Base-by-base conservation (phyloP, 2,888 invertebrate species). In the Eurois occulta region DNA sequence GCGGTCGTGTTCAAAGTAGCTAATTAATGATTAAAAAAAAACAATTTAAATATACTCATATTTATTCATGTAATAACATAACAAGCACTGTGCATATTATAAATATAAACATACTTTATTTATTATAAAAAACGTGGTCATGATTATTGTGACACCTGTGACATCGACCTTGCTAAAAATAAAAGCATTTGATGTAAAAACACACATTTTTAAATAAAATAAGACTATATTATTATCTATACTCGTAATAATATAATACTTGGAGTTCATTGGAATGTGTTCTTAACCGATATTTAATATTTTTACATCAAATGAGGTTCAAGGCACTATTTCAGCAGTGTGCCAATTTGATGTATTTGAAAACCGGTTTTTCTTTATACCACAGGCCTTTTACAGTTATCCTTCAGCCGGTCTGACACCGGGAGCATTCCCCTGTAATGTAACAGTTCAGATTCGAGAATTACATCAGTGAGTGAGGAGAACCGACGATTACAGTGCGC, bases 41-140 rank as follows among this genome's bases (percentile, higher is more conserved):
- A 71, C 6, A 35, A 76, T 28, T 55, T 18, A n/a, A 64, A 80
- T 75, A 78, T 78, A 84, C 66, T 83, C 84, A 80, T 89, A 91
- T 92, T 91, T 93, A 88, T 89, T 89, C 76, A 83, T 75, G 71
- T 87, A 87, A 80, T 86, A 89, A 88, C 84, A 77, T 86, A 90
- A 91, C 89, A 91, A 91, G 89, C 88, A 88, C 80, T 86, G 88
- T 91, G 90, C 88, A 75, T 58, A 75, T 48, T 18, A 78, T 62
- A n/a, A 46, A 75, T 83, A 77, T 76, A 28, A 65, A 41, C 7
- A 72, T 68, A 65, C 67, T 48, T 80, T 52, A 62, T 65, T 62
- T 60, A 60, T 32, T 58, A 70, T 58, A 64, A 60, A 60, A 41
- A 73, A 66, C 60, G 70, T 75, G 18, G 72, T 69, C 70, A 79